Conservation (phyloP, 2,888 invertebrate genomes). For the Dryobotodes eremita region DNA sequence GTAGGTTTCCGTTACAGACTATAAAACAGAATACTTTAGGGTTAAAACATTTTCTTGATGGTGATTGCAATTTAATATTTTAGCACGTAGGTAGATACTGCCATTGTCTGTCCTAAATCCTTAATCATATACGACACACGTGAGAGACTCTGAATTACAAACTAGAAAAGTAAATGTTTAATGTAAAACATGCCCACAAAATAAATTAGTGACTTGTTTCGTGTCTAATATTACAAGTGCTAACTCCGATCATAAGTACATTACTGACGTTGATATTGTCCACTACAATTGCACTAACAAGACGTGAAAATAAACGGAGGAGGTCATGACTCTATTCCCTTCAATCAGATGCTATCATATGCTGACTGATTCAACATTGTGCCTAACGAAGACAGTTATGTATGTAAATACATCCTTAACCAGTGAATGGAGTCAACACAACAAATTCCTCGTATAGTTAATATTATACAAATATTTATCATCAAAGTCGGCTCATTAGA, state of each 20-base stretch:
- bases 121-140: neutral
- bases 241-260: conserved; percentile 41
- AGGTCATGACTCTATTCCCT: conserved; percentile 78
- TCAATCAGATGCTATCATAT: conserved; percentile 73
- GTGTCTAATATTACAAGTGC: conserved; percentile 12
- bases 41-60: conserved; percentile 15
- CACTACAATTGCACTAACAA: conserved; percentile 82
- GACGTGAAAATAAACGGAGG: conserved; percentile 76
- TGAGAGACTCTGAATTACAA: neutral
- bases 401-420: conserved; percentile 63
- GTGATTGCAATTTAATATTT: conserved; percentile 22
- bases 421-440: conserved; percentile 62
- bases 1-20: conserved; percentile 23
- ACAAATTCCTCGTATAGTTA: conserved; percentile 53
- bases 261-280: conserved; percentile 66
- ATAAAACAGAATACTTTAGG: conserved; percentile 2
- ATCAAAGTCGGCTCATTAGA: conserved; percentile 73
- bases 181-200: neutral
- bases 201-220: conserved; percentile 18
- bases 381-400: conserved; percentile 70
- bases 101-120: neutral
- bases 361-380: conserved; percentile 74
- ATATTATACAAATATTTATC: conserved; percentile 63
- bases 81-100: neutral
- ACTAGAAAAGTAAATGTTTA: neutral